phyloP scores from a whole-genome alignment of 2,797 vertebrate species.

The Parauchenoglanis punctatus region DNA sequence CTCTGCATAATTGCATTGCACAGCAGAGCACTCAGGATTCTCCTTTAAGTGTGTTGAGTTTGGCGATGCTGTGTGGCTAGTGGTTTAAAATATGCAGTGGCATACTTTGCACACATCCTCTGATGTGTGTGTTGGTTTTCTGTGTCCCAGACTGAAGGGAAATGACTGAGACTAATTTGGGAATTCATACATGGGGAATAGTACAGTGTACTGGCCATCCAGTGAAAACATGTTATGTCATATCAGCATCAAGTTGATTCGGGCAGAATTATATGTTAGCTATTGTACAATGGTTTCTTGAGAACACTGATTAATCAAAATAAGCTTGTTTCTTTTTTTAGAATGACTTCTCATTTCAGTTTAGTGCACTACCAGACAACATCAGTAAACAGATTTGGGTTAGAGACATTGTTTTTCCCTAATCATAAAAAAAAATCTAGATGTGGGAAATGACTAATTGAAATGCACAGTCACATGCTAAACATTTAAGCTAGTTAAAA shows the following conservation, averaged over 20 bases:
- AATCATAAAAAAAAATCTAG: background rate
- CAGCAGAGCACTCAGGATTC: conserved; percentile 31
- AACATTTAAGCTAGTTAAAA: background rate
- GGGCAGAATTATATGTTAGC: background rate
- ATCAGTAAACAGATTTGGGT: background rate
- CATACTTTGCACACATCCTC: conserved; percentile 24
- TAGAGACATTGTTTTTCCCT: background rate
- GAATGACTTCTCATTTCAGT: background rate
- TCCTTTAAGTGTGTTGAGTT: conserved; percentile 28
- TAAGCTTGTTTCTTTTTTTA: background rate
- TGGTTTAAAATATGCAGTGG: conserved; percentile 38
- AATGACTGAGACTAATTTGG: conserved; percentile 27
- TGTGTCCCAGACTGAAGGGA: background rate
- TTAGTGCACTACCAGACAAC: background rate
- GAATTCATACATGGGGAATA: background rate
- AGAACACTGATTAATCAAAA: background rate
- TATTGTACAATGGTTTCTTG: background rate
- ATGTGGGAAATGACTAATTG: background rate
- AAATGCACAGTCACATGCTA: background rate
- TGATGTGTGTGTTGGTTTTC: conserved; percentile 12
- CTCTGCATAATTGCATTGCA: conserved; percentile 28
- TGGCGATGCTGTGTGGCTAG: conserved; percentile 13
- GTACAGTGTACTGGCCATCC: background rate
- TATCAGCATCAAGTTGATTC: background rate
- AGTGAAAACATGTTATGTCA: conserved; percentile 22